Conservation (phyloP, 1,140 invertebrate species). For the Aethina tumida region DNA sequence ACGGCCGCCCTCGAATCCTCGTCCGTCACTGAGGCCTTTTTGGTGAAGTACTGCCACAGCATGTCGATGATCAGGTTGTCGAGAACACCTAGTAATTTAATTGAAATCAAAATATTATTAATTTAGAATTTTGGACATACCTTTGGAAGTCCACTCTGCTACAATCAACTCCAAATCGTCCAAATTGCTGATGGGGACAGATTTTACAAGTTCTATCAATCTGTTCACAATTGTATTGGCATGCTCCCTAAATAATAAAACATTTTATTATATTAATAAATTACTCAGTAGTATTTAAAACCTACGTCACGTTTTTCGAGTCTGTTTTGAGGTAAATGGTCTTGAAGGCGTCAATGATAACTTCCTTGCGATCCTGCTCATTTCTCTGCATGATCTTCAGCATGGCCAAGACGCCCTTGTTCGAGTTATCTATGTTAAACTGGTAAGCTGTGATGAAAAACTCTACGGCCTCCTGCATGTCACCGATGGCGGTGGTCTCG, state of each 20-base stretch:
- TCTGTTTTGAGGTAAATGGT: slow-evolving; percentile 29
- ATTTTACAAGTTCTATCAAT: slow-evolving; percentile 23
- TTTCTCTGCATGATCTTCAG: slow-evolving; percentile 27
- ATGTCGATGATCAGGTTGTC: slow-evolving; percentile 31
- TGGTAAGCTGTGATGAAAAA: slow-evolving; percentile 29
- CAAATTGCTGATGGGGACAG: slow-evolving; percentile 15
- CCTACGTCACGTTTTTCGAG: slow-evolving; percentile 25
- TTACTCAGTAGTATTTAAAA: slow-evolving; percentile 2
- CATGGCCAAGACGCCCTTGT: slow-evolving; percentile 26
- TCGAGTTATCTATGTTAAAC: slow-evolving; percentile 29
- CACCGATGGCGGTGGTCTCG: slow-evolving; percentile 23
- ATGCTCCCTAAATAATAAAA: slow-evolving; percentile 28
- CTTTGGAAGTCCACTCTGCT: slow-evolving; percentile 26
- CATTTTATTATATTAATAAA: slow-evolving; percentile 3
- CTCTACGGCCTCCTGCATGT: slow-evolving; percentile 30
- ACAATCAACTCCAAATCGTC: slow-evolving; percentile 26
- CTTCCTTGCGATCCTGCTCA: slow-evolving; percentile 28
- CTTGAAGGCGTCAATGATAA: slow-evolving; percentile 26
- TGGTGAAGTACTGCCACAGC: slow-evolving; percentile 28
- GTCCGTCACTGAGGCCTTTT: slow-evolving; percentile 16
- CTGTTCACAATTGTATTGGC: slow-evolving; percentile 21
- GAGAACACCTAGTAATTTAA: slow-evolving; percentile 16
- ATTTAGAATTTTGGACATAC: slow-evolving; percentile 9
- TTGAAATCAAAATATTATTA: background rate
- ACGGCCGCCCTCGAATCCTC: slow-evolving; percentile 19